Percentiles rank a stretch among this genome's conserved stretches.
These are phyloP conservation scores for Sarcophaga rosellei DNA, from an alignment of 2,888 invertebrate genomes.

Conservation along the genomic window DNA sequence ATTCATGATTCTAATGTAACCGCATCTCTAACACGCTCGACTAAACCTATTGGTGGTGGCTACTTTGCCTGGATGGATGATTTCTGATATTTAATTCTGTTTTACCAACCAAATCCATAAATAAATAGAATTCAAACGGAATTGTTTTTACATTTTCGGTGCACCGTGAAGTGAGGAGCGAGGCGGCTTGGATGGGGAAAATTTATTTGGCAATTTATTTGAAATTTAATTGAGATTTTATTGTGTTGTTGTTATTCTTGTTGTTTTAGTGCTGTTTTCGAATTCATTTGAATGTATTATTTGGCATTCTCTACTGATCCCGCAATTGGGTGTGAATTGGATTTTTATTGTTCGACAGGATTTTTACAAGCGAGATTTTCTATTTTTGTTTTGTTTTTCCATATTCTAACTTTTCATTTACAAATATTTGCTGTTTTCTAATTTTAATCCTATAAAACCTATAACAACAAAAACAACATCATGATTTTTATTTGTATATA, in stretches of 20 bases:
- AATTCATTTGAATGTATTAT: slow-evolving; percentile 27
- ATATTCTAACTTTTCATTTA: slow-evolving; percentile 49
- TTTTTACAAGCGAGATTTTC: not conserved
- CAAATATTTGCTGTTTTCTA: slow-evolving; percentile 22
- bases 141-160: not conserved
- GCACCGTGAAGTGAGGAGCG: not conserved
- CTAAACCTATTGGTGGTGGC: slow-evolving; percentile 15
- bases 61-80: slow-evolving; percentile 25
- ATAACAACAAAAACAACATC: too few species aligned
- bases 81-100: slow-evolving; percentile 59
- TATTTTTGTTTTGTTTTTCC: slow-evolving; percentile 2
- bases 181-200: not conserved
- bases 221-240: slow-evolving; percentile 59
- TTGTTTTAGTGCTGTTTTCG: slow-evolving; percentile 5
- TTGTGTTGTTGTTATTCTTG: slow-evolving; percentile 1
- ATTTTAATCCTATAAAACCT: slow-evolving; percentile 17
- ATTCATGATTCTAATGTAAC: too few species aligned
- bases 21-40: not conserved
- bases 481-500: too few species aligned
- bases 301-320: not conserved
- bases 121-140: not conserved
- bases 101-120: slow-evolving; percentile 8
- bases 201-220: slow-evolving; percentile 62
- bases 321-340: slow-evolving; percentile 40
- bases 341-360: slow-evolving; percentile 28